These are phyloP conservation scores for Ctenopoma kingsleyae DNA, from an alignment of 2,797 vertebrate genomes.

Conservation along the genomic window DNA sequence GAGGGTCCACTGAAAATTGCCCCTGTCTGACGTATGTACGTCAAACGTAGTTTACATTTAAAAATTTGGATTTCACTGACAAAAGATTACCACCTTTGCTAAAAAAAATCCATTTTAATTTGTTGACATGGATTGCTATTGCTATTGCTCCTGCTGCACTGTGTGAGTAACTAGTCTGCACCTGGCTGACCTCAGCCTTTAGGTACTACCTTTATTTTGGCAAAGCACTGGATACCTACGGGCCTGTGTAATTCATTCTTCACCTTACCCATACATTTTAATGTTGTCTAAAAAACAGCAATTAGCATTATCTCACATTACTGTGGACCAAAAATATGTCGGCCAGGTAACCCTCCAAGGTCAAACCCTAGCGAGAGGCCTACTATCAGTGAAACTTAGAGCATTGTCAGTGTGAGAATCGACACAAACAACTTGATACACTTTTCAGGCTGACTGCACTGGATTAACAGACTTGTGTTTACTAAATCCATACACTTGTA, in stretches of 20 bases:
- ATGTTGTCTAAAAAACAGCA: constrained; percentile 51
- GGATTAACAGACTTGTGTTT: background rate
- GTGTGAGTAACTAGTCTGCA: constrained; percentile 37
- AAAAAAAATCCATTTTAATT: constrained; percentile 24
- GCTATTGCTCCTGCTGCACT: constrained; percentile 32
- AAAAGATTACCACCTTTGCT: constrained; percentile 11
- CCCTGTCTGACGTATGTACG: constrained; percentile 26
- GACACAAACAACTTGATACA: constrained; percentile 28
- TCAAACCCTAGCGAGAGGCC: constrained; percentile 40
- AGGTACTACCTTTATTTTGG: constrained; percentile 44
- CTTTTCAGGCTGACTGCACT: background rate
- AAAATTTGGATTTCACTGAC: constrained; percentile 18
- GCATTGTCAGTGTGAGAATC: constrained; percentile 32
- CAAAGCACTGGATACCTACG: constrained; percentile 47
- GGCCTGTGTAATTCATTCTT: constrained; percentile 57
- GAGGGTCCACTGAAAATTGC: constrained; percentile 41
- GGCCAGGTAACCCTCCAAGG: constrained; percentile 59
- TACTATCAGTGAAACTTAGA: constrained; percentile 20
- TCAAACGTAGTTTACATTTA: constrained; percentile 20
- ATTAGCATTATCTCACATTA: constrained; percentile 76
- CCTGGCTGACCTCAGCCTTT: constrained; percentile 62
- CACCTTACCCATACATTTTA: constrained; percentile 49
- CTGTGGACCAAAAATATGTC: constrained; percentile 49
- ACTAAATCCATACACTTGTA: background rate
- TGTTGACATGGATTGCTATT: constrained; percentile 31